Percentiles rank a stretch among this genome's conserved stretches.
These are phyloP conservation scores for Sycobia sp. DNA, from an alignment of 1,140 invertebrate species.

Conservation along the genomic window DNA sequence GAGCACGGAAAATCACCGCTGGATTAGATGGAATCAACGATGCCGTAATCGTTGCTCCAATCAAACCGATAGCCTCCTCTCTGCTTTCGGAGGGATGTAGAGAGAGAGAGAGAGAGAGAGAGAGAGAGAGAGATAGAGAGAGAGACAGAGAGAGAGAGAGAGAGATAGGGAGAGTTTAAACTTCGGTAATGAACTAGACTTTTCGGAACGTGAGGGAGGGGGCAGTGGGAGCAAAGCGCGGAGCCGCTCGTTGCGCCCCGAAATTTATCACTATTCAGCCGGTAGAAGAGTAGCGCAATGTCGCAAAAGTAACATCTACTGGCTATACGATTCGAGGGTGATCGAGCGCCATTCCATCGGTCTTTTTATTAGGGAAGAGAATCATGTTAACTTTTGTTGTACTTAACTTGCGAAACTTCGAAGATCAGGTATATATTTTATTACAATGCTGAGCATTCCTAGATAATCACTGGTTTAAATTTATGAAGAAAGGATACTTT, in stretches of 20 bases:
- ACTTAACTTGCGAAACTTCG: too few relatives aligned
- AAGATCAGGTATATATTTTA: too few relatives aligned
- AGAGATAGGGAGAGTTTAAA: slow-evolving; percentile 43
- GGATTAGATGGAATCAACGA: slow-evolving; percentile 25
- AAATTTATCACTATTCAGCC: slow-evolving; percentile 43
- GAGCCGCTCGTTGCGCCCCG: slow-evolving; percentile 5
- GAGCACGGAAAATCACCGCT: slow-evolving; percentile 5
- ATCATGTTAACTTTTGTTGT: slow-evolving; percentile 15
- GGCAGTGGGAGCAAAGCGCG: not conserved
- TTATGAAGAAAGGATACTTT: too few relatives aligned
- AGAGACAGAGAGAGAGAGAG: too few relatives aligned
- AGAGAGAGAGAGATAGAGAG: too few relatives aligned
- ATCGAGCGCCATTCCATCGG: slow-evolving; percentile 31
- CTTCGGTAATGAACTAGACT: slow-evolving; percentile 44
- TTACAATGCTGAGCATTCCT: too few relatives aligned
- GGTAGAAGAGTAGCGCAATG: slow-evolving; percentile 37
- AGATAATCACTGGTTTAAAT: too few relatives aligned
- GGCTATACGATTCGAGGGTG: slow-evolving; percentile 7
- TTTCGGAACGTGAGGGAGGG: slow-evolving; percentile 34
- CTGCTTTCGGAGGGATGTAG: too few relatives aligned
- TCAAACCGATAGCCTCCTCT: slow-evolving; percentile 30
- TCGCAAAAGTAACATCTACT: slow-evolving; percentile 37
- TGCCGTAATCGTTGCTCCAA: slow-evolving; percentile 35
- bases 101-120: too few relatives aligned
- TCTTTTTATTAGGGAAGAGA: not conserved